These are phyloP conservation scores for Stramonita haemastoma DNA, from an alignment of 2,888 invertebrate species.

Conservation along the genomic window DNA sequence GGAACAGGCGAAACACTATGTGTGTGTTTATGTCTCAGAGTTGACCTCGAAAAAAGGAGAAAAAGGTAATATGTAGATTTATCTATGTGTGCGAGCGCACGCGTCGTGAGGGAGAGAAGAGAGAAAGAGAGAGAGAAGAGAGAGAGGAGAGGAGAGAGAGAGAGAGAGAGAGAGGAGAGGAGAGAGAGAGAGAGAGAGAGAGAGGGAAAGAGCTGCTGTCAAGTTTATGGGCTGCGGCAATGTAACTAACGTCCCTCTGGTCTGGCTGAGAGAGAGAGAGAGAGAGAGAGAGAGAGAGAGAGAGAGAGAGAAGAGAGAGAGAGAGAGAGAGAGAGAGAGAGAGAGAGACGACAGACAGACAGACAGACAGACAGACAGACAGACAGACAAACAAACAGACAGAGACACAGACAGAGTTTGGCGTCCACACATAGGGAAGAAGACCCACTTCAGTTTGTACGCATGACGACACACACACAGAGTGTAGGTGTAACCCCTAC, in stretches of 20 bases:
- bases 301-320: conserved; percentile 1
- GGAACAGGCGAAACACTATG: background rate
- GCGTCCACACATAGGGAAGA: too few species aligned
- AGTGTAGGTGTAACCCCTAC: too few species aligned
- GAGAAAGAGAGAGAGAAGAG: background rate
- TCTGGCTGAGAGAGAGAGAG: background rate
- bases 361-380: background rate
- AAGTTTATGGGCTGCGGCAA: background rate
- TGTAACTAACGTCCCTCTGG: too few species aligned
- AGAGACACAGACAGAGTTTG: background rate
- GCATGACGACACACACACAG: too few species aligned
- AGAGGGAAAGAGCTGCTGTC: background rate
- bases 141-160: background rate
- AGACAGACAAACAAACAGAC: background rate
- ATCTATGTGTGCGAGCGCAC: background rate
- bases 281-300: background rate
- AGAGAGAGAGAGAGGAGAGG: conserved; percentile 10
- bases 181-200: background rate
- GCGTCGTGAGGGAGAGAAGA: background rate
- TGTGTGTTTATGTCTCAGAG: too few species aligned
- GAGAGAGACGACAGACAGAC: background rate
- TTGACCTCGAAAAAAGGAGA: too few species aligned
- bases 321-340: background rate
- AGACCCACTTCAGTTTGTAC: too few species aligned
- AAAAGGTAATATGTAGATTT: too few species aligned